Conservation (phyloP, 2,888 invertebrate species). For the Deilephila elpenor region DNA sequence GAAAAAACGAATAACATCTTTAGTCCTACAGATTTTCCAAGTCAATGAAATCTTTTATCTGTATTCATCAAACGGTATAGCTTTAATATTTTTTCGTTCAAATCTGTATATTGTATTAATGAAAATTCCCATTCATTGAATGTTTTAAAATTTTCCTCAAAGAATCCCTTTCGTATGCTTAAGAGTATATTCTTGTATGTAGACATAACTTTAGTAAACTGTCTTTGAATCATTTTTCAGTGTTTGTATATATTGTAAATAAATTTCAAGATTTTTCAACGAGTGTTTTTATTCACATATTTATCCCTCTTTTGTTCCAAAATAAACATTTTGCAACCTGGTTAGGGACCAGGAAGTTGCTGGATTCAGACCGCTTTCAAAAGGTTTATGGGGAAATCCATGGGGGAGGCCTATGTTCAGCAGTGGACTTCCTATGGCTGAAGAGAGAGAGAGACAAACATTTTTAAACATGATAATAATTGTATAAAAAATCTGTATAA, state of each 20-base stretch:
- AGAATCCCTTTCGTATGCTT: neutral
- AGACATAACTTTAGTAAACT: conserved; percentile 34
- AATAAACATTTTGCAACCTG: no score
- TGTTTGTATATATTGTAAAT: conserved; percentile 61
- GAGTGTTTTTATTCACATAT: neutral
- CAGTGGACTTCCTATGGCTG: no score
- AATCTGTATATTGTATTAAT: neutral
- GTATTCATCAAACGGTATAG: neutral
- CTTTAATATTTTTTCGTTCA: neutral
- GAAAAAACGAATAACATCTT: neutral
- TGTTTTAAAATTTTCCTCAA: neutral
- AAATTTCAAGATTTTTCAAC: conserved; percentile 44
- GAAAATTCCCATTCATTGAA: neutral
- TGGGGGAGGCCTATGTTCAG: no score
- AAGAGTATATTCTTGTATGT: conserved; percentile 29
- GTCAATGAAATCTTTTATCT: neutral
- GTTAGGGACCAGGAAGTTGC: no score
- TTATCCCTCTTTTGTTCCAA: neutral
- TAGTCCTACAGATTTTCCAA: neutral
- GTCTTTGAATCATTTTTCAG: conserved; percentile 40
- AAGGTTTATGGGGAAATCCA: no score
- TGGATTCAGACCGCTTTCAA: no score
- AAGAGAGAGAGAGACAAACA: no score
- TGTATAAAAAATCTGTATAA: no score
- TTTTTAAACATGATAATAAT: no score